Base-by-base conservation (phyloP, 30 jellyfish, hydroid and myxozoan genomes). In the Pelagia noctiluca region DNA sequence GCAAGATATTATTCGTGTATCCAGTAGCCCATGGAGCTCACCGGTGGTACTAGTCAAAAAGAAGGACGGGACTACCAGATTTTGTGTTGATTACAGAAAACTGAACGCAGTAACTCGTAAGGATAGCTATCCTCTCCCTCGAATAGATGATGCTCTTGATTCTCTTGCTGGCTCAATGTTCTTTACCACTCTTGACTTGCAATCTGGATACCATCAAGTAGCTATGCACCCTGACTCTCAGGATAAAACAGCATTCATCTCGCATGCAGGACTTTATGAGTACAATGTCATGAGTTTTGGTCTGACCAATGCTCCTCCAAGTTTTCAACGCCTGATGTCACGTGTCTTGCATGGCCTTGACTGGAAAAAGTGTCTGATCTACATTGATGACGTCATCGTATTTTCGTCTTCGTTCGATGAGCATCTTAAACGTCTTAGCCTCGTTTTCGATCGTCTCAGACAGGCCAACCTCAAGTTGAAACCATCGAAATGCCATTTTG, bases 371-470 rank as follows among this genome's bases (percentile, higher is more conserved):
- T 64, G 86, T 52, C 64, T 74, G 13, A 54, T 86, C n/a, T n/a
- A n/a, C n/a, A 57, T 84, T 18, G 95, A 84, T 57, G 93, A 84
- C 38, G 37, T 74, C 53, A 84, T 76, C 31, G 60, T 84, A 22
- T 84, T 84, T 36, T n/a, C 50, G 36, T 35, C 85, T 12, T n/a
- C 88, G 11, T 67, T 75, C 24, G 71, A 63, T 5, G 89, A 78
- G 19, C 96, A 86, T 36, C 66, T 86, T 2, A 4, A 35, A 3
- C 79, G 84, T 35, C 80, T 86, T 10, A n/a, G 28, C 18, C 33
- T 52, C 1, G 93, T 86, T 7, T 86, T 86, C 31, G 93, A 75
- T 52, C 69, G 79, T 16, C 50, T 77, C 23, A 66, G 69, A 1
- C 47, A 63, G 35, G 66, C 75, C 30, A 23, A 65, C 25, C 62